phyloP scores from a whole-genome alignment of 2,797 vertebrate genomes.

The Erpetoichthys calabaricus region DNA sequence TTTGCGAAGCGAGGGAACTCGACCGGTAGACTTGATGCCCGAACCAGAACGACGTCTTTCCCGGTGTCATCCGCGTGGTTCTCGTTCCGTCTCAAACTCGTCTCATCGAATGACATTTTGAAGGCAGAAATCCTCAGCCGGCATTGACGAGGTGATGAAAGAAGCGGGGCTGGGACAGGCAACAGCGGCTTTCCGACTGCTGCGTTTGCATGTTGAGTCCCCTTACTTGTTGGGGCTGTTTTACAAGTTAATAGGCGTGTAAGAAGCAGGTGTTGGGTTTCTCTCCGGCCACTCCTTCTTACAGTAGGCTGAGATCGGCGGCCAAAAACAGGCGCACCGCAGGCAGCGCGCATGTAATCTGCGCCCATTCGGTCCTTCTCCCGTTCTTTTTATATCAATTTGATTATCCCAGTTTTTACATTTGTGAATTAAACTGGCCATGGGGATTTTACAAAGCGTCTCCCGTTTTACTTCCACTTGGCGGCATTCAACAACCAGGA shows the following conservation, averaged over 20 bases:
- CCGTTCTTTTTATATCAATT: no score
- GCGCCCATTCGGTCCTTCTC: no score
- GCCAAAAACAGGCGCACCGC: no score
- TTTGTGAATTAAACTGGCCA: no score
- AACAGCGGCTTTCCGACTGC: conserved; percentile 19
- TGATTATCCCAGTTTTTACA: no score
- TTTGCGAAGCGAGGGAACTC: conserved; percentile 34
- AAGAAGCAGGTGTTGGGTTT: conserved; percentile 77
- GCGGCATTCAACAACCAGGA: no score
- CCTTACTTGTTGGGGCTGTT: conserved; percentile 62
- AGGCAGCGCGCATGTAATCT: no score
- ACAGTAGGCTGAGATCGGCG: conserved; percentile 23
- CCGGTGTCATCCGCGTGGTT: conserved; percentile 22
- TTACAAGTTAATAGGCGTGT: conserved; percentile 59
- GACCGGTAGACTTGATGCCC: conserved; percentile 55
- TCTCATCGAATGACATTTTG: conserved; percentile 66
- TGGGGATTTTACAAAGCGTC: no score
- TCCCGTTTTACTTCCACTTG: no score
- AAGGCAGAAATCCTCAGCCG: conserved; percentile 17
- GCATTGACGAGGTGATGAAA: conserved; percentile 27
- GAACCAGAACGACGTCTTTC: conserved; percentile 35
- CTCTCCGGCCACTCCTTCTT: conserved; percentile 60
- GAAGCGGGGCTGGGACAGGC: conserved; percentile 11
- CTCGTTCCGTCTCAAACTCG: conserved; percentile 49
- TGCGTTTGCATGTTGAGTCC: conserved; percentile 43